A percentile compares a stretch with the other conserved stretches of the same genome.
Conservation (phyloP, 2,888 invertebrate species). For the Tineola bisselliella region DNA sequence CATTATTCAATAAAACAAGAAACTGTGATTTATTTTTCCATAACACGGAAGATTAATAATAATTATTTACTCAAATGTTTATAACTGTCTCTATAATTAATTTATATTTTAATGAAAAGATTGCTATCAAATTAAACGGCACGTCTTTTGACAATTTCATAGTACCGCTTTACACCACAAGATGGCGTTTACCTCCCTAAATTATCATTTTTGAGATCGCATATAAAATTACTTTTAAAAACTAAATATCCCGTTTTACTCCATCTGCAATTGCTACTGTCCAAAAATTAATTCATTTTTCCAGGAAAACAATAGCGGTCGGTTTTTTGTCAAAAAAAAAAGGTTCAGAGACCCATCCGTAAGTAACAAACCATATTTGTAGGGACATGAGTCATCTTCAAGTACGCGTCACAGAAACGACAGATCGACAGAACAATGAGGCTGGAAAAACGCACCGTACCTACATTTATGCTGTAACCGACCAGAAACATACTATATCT, state of each 20-base stretch:
- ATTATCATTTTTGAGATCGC: too few species aligned
- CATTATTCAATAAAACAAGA: not conserved
- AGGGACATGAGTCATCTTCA: constrained; percentile 6
- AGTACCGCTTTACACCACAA: too few species aligned
- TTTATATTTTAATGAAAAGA: too few species aligned
- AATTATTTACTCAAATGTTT: not conserved
- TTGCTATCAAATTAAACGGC: too few species aligned
- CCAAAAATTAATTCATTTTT: not conserved
- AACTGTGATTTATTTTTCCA: not conserved
- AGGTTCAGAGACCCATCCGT: not conserved
- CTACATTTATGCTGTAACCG: too few species aligned
- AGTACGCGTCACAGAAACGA: not conserved
- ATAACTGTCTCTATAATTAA: too few species aligned
- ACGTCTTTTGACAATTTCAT: too few species aligned
- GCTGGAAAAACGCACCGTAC: not conserved
- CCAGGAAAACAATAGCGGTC: not conserved
- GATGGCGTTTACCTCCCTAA: too few species aligned
- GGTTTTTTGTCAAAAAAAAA: not conserved
- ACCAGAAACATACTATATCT: too few species aligned
- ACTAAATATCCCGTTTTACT: not conserved
- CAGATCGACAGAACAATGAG: constrained; percentile 8
- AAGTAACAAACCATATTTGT: not conserved
- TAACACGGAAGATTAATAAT: not conserved
- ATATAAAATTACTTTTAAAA: too few species aligned
- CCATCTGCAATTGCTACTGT: not conserved